phyloP scores from a whole-genome alignment of 2,888 invertebrate species.

The Melipona beecheii region DNA sequence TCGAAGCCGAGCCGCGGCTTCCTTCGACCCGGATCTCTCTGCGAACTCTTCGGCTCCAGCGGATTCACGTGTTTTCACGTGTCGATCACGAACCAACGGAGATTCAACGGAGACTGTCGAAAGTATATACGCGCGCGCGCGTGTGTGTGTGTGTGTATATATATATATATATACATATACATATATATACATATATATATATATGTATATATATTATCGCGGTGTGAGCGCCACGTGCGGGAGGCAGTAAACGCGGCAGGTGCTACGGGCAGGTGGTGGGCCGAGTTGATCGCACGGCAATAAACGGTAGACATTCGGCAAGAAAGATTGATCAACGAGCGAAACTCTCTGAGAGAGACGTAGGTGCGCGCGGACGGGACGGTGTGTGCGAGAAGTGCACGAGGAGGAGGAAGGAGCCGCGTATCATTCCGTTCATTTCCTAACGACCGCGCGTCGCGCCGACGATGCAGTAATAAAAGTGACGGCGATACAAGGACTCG shows the following conservation, averaged over 20 bases:
- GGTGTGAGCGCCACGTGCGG: slow-evolving; percentile 51
- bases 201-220: background rate
- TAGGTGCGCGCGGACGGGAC: background rate
- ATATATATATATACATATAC: no score
- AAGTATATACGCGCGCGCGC: background rate
- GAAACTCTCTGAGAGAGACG: background rate
- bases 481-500: slow-evolving; percentile 58
- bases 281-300: slow-evolving; percentile 53
- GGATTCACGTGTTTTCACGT: background rate
- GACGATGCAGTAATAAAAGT: slow-evolving; percentile 30
- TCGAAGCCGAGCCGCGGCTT: background rate
- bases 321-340: slow-evolving; percentile 41
- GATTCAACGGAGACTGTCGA: slow-evolving; percentile 25
- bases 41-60: background rate
- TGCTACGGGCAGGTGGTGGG: slow-evolving; percentile 70
- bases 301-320: slow-evolving; percentile 45
- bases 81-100: background rate
- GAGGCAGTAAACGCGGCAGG: slow-evolving; percentile 68
- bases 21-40: background rate
- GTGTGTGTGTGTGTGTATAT: no score
- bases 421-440: slow-evolving; percentile 4
- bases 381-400: background rate
- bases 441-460: slow-evolving; percentile 5
- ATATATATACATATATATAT: fast-evolving
- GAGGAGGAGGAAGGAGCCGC: background rate